Conservation (phyloP, 2,797 vertebrate species). For the Pagetopsis macropterus region DNA sequence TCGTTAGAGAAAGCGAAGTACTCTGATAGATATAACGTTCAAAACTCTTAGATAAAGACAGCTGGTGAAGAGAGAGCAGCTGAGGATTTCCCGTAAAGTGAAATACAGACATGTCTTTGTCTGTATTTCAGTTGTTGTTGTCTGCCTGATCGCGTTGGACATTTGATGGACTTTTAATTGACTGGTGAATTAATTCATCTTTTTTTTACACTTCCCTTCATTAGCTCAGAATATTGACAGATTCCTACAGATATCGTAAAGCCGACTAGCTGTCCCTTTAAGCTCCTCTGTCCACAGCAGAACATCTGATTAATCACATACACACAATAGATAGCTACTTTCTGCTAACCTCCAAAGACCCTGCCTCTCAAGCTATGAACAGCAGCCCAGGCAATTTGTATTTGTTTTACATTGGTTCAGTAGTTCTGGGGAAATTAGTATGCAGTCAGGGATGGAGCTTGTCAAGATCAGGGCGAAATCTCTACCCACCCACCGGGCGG, state of each 20-base stretch:
- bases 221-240: conserved; percentile 33
- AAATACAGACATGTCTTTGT: conserved; percentile 12
- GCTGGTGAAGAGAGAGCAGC: conserved; percentile 23
- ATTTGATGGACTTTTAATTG: conserved; percentile 43
- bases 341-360: conserved; percentile 54
- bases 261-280: conserved; percentile 29
- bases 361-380: conserved; percentile 49
- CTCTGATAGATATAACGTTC: conserved; percentile 41
- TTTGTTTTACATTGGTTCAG: conserved; percentile 74
- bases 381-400: conserved; percentile 66
- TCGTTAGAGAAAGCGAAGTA: conserved; percentile 36
- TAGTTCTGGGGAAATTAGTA: conserved; percentile 74
- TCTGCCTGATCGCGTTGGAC: conserved; percentile 8
- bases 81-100: conserved; percentile 22
- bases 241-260: conserved; percentile 36
- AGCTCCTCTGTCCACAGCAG: conserved; percentile 52
- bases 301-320: conserved; percentile 62
- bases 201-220: conserved; percentile 32
- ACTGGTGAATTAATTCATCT: conserved; percentile 12
- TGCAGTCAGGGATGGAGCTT: conserved; percentile 74
- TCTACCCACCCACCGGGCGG: conserved; percentile 69
- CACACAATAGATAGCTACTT: conserved; percentile 54
- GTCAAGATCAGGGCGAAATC: conserved; percentile 75
- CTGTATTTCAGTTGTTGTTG: background rate
- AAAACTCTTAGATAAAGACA: conserved; percentile 44